phyloP scores from a whole-genome alignment of 2,797 vertebrate species.

The Octomys mimax region DNA sequence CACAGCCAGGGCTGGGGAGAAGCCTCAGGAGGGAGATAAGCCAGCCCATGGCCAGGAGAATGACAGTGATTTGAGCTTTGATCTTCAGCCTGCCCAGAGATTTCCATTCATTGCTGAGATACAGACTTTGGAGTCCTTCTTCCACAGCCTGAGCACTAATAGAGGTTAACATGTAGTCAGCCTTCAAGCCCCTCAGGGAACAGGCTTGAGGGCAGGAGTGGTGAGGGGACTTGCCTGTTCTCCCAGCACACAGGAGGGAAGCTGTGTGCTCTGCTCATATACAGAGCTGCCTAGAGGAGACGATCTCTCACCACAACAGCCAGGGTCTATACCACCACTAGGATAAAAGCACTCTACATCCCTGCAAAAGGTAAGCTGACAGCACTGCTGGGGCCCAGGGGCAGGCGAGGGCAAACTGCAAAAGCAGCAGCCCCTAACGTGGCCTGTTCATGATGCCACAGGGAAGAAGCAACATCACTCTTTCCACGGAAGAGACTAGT shows the following conservation, averaged over 20 bases:
- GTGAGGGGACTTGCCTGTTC: not conserved
- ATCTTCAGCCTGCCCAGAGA: not conserved
- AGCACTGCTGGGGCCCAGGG: not conserved
- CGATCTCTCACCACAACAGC: not conserved
- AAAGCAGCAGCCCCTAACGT: not conserved
- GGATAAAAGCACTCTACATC: not conserved
- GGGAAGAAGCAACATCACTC: not conserved
- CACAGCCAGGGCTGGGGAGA: not conserved
- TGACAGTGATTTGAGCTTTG: not conserved
- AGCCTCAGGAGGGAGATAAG: not conserved
- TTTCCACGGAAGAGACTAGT: not conserved
- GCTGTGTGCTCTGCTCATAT: not conserved
- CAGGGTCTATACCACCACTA: not conserved
- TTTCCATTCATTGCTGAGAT: not conserved
- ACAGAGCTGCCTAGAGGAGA: not conserved
- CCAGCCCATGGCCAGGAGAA: not conserved
- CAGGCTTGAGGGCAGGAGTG: not conserved
- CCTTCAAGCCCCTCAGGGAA: not conserved
- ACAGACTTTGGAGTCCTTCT: not conserved
- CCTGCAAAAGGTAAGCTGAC: not conserved
- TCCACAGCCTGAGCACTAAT: not conserved
- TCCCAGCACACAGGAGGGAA: not conserved
- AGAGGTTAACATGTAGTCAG: not conserved
- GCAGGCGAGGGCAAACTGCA: not conserved
- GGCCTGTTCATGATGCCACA: not conserved